phyloP scores from a whole-genome alignment of 2,113 vertebrate genomes.

The Cardinalis cardinalis region DNA sequence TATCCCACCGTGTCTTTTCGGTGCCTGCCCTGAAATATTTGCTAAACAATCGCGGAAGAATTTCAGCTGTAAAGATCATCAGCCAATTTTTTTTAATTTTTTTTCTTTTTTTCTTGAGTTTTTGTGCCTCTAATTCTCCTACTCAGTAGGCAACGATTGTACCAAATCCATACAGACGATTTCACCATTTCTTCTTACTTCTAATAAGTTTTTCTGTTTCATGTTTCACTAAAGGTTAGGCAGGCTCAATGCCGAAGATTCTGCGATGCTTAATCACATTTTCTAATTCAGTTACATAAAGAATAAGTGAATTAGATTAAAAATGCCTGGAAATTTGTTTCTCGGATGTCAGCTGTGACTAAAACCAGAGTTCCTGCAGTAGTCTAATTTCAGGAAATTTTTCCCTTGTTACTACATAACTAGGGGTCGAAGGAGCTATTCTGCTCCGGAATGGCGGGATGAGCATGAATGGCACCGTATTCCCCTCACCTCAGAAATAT shows the following conservation, averaged over 20 bases:
- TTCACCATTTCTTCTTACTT: conserved; percentile 21
- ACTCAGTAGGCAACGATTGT: background rate
- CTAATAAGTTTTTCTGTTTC: conserved; percentile 37
- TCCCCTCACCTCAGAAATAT: background rate
- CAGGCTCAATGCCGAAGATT: conserved; percentile 51
- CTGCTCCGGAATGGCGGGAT: conserved; percentile 37
- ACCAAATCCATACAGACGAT: background rate
- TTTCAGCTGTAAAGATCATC: background rate
- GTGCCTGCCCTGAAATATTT: background rate
- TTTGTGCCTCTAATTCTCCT: background rate
- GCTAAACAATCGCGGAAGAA: background rate
- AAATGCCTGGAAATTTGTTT: conserved; percentile 83
- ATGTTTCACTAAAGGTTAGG: conserved; percentile 45
- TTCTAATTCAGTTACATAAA: conserved; percentile 78
- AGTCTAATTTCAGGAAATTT: conserved; percentile 82
- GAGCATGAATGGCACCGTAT: conserved; percentile 4
- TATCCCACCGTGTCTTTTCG: background rate
- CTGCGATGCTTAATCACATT: conserved; percentile 72
- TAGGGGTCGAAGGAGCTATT: conserved; percentile 48
- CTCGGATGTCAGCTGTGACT: conserved; percentile 77
- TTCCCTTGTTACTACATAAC: conserved; percentile 68
- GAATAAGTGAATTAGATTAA: conserved; percentile 80
- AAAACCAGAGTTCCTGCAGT: conserved; percentile 79
- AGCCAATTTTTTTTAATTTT: background rate
- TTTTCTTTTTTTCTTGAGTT: background rate